Evolutionary conservation across 2,797 vertebrate species (phyloP).

Genomic region (Labroides dimidiatus): DNA sequence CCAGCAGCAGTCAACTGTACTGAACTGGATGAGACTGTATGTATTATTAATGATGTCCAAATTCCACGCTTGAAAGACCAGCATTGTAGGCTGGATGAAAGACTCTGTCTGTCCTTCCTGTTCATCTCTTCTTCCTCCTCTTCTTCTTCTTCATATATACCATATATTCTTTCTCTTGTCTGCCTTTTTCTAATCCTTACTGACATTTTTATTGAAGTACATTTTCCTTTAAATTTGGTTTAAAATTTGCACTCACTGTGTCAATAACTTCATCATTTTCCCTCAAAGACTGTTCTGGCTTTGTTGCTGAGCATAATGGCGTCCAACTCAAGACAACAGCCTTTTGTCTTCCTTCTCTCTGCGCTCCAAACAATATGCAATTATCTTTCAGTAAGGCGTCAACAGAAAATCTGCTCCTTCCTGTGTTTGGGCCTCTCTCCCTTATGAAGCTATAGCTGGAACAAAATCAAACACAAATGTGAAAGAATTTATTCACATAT

Average conservation of each 20-base stretch:
- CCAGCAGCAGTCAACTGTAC: conserved; percentile 51
- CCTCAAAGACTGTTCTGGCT: conserved; percentile 21
- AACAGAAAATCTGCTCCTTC: neutral
- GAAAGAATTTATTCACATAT: neutral
- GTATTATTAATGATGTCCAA: conserved; percentile 83
- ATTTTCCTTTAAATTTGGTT: conserved; percentile 27
- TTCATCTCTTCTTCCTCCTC: conserved; percentile 17
- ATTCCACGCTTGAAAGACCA: conserved; percentile 82
- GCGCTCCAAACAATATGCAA: conserved; percentile 36
- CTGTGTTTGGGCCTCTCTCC: neutral
- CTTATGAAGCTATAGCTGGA: neutral
- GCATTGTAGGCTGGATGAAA: conserved; percentile 81
- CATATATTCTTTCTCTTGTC: conserved; percentile 30
- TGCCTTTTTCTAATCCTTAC: conserved; percentile 17
- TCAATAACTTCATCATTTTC: conserved; percentile 33
- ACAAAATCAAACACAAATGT: neutral
- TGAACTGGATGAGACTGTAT: conserved; percentile 66
- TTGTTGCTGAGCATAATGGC: conserved; percentile 36
- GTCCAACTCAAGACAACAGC: conserved; percentile 47
- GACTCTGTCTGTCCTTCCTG: conserved; percentile 52
- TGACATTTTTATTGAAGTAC: conserved; percentile 9
- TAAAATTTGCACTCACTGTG: conserved; percentile 19
- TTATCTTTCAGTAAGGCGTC: conserved; percentile 11
- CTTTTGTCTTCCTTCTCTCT: conserved; percentile 47
- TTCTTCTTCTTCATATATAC: conserved; percentile 20